These are phyloP conservation scores for Tricholauxania praeusta DNA, from an alignment of 2,888 invertebrate species.

Conservation along the genomic window DNA sequence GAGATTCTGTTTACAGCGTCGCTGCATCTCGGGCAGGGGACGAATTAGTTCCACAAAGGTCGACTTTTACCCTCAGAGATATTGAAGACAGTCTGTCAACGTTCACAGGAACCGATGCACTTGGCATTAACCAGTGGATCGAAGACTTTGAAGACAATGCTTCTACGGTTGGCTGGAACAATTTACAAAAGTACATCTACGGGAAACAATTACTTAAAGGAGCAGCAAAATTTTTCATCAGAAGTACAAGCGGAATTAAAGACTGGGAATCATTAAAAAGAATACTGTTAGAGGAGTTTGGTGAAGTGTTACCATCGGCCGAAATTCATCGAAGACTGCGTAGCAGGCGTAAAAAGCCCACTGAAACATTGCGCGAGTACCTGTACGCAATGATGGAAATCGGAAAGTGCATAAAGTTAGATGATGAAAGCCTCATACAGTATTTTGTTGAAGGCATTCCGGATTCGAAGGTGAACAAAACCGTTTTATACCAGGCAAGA, in stretches of 20 bases:
- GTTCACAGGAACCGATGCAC: not conserved
- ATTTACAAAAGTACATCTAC: slow-evolving; percentile 40
- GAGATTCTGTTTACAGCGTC: not conserved
- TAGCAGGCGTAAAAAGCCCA: slow-evolving; percentile 28
- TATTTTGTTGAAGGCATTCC: slow-evolving; percentile 41
- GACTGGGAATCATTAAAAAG: slow-evolving; percentile 29
- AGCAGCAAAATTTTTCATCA: slow-evolving; percentile 32
- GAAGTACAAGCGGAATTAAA: slow-evolving; percentile 5
- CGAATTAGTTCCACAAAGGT: not conserved
- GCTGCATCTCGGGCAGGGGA: not conserved
- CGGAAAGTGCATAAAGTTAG: slow-evolving; percentile 31
- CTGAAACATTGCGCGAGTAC: slow-evolving; percentile 38
- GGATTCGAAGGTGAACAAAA: slow-evolving; percentile 33
- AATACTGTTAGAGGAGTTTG: not conserved
- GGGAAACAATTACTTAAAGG: slow-evolving; percentile 40
- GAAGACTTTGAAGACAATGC: slow-evolving; percentile 26
- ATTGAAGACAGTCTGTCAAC: slow-evolving; percentile 9
- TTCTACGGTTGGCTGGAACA: slow-evolving; percentile 26
- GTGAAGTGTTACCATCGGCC: slow-evolving; percentile 16
- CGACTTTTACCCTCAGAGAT: slow-evolving; percentile 14
- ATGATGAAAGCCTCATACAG: slow-evolving; percentile 40
- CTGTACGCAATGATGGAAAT: slow-evolving; percentile 38
- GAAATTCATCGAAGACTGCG: slow-evolving; percentile 40
- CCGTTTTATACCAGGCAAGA: slow-evolving; percentile 36
- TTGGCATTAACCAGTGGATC: slow-evolving; percentile 8